Evolutionary conservation across 2,797 vertebrate species (phyloP).

Genomic region (Clangula hyemalis): DNA sequence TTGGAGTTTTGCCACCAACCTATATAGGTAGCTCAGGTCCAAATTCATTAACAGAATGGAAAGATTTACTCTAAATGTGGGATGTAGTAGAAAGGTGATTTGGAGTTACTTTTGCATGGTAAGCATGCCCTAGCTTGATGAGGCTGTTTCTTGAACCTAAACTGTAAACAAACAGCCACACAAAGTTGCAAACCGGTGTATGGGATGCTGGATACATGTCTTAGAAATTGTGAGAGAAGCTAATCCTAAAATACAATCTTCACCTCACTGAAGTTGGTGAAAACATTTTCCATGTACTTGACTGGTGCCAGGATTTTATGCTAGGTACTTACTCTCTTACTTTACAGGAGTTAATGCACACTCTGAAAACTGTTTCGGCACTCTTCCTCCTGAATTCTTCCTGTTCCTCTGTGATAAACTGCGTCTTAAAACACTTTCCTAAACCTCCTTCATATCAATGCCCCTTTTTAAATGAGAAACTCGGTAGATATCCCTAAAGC

Average conservation of each 20-base stretch:
- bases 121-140: background rate
- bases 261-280: background rate
- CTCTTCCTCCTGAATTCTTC: background rate
- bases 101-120: background rate
- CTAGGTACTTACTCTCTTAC: background rate
- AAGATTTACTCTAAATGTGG: background rate
- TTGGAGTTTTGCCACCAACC: slow-evolving; percentile 5
- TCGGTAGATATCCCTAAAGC: background rate
- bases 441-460: background rate
- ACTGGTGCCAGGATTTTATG: background rate
- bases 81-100: background rate
- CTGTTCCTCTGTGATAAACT: background rate
- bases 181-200: background rate
- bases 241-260: background rate
- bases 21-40: background rate
- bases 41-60: slow-evolving; percentile 24
- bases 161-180: background rate
- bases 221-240: slow-evolving; percentile 13
- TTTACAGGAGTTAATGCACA: background rate
- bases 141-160: slow-evolving; percentile 40
- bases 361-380: background rate
- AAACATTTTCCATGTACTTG: background rate
- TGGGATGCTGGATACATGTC: background rate
- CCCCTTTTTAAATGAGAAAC: background rate
- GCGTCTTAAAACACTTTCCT: background rate